A percentile compares a stretch with the other conserved stretches of the same genome.
These are phyloP conservation scores for Acholoe squamosa DNA, from an alignment of 2,888 invertebrate species.

Conservation along the genomic window DNA sequence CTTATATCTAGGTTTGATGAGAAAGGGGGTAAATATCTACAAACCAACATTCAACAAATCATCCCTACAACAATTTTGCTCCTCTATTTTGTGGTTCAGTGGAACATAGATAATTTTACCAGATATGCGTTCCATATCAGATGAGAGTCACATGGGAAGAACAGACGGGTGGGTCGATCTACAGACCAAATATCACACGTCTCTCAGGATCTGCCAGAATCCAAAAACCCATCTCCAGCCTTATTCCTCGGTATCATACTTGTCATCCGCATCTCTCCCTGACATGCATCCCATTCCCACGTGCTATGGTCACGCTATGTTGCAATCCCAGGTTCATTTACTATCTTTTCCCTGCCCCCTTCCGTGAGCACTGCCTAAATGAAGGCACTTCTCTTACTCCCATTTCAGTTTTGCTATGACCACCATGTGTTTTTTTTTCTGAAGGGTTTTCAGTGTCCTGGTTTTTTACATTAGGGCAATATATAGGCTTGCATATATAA, in stretches of 20 bases:
- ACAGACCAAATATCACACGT: slow-evolving; percentile 26
- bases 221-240: background rate
- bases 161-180: background rate
- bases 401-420: too few relatives aligned
- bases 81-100: too few relatives aligned
- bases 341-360: background rate
- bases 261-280: background rate
- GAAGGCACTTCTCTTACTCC: background rate
- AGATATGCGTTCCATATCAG: too few relatives aligned
- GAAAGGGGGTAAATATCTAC: too few relatives aligned
- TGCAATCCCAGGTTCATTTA: background rate
- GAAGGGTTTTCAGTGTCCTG: too few relatives aligned
- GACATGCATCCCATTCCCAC: background rate
- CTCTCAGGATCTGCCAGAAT: background rate
- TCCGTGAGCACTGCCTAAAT: background rate
- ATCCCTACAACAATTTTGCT: too few relatives aligned
- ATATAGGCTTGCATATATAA: too few relatives aligned
- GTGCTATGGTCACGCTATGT: background rate
- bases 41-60: too few relatives aligned
- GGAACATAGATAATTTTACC: too few relatives aligned
- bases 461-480: too few relatives aligned
- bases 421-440: too few relatives aligned
- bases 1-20: too few relatives aligned
- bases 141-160: background rate
- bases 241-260: background rate